Percentiles rank a stretch among this genome's conserved stretches.
Conservation (phyloP, 1,140 invertebrate species). For the Agrypnia vestita region DNA sequence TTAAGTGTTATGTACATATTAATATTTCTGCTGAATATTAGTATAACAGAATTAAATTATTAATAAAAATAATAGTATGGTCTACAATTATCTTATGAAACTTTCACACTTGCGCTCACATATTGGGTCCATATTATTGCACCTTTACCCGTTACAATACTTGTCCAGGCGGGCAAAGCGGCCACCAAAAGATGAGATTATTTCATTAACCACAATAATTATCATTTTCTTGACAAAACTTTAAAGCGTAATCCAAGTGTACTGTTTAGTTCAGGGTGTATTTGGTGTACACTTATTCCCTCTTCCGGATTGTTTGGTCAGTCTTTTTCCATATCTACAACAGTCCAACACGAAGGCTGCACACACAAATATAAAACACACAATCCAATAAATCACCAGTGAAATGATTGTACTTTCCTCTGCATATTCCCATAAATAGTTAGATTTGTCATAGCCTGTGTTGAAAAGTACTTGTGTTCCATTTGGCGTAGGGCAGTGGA, state of each 20-base stretch:
- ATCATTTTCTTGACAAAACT: too few relatives aligned
- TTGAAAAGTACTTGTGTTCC: constrained; percentile 81
- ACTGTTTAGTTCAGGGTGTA: constrained; percentile 63
- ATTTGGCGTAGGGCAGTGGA: constrained; percentile 83
- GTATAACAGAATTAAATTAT: not conserved
- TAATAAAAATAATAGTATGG: not conserved
- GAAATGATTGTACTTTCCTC: constrained; percentile 75
- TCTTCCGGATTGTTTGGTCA: constrained; percentile 64
- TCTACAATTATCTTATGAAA: not conserved
- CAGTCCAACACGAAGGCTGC: constrained; percentile 76
- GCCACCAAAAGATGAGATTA: not conserved
- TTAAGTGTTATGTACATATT: not conserved
- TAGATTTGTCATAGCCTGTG: constrained; percentile 71
- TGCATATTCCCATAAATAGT: constrained; percentile 70
- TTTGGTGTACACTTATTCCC: constrained; percentile 71
- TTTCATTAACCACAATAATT: not conserved
- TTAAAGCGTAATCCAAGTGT: not conserved
- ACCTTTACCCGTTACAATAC: not conserved
- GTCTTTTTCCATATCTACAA: constrained; percentile 69
- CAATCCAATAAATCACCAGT: constrained; percentile 74
- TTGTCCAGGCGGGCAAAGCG: not conserved
- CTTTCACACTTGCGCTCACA: not conserved
- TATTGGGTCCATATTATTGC: constrained; percentile 31
- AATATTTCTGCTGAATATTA: constrained; percentile 1
- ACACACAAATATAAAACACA: constrained; percentile 75